Conservation (phyloP, 2,797 vertebrate genomes). For the Neoniphon sammara region DNA sequence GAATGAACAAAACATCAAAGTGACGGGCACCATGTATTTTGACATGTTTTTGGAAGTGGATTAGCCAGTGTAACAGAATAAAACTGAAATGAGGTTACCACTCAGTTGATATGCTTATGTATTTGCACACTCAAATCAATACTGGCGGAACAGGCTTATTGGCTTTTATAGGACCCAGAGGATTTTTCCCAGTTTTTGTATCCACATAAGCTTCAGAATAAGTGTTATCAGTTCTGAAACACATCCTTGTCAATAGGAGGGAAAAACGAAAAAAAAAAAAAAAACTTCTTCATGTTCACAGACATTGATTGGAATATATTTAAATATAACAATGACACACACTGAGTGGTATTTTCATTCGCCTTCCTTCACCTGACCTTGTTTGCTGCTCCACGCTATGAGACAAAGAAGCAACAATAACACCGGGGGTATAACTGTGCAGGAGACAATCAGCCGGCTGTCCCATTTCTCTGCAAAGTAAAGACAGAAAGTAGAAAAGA, state of each 20-base stretch:
- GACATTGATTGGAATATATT: background rate
- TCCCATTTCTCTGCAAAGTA: conserved; percentile 26
- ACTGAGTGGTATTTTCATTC: background rate
- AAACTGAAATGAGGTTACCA: too few species aligned
- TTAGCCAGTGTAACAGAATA: too few species aligned
- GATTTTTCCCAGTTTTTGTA: too few species aligned
- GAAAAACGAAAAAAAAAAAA: too few species aligned
- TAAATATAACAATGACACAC: background rate
- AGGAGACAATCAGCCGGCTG: fast-evolving
- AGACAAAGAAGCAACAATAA: background rate
- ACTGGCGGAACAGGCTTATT: background rate
- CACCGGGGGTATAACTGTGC: background rate
- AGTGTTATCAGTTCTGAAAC: too few species aligned
- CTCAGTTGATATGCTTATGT: too few species aligned
- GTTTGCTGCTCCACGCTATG: conserved; percentile 11
- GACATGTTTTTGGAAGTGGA: too few species aligned
- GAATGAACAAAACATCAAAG: background rate
- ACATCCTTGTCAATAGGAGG: too few species aligned
- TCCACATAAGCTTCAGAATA: too few species aligned
- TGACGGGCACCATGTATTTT: background rate
- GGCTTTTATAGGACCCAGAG: too few species aligned
- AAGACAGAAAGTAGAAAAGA: too few species aligned
- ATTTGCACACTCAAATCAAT: too few species aligned
- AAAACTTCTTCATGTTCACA: background rate
- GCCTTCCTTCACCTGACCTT: conserved; percentile 15